phyloP scores from a whole-genome alignment of 2,888 invertebrate genomes.

The Uropetala carovei region DNA sequence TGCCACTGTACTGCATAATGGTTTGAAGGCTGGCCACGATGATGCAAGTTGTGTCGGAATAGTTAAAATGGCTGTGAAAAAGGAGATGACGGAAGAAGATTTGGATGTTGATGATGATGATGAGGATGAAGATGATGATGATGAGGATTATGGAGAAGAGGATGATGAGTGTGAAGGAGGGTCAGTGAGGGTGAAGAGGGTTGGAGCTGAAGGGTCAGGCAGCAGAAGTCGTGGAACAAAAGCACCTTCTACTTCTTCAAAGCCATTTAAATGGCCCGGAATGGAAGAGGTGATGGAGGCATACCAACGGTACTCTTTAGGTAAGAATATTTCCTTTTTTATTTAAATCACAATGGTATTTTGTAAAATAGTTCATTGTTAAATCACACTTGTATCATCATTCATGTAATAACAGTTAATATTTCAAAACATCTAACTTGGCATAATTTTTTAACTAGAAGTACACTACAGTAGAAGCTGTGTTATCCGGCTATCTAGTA shows the following conservation, averaged over 20 bases:
- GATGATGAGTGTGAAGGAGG: conserved; percentile 31
- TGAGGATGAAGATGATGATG: conserved; percentile 16
- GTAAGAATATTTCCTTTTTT: conserved; percentile 72
- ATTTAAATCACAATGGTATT: too few relatives aligned
- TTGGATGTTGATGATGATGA: conserved; percentile 37
- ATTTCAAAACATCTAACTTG: too few relatives aligned
- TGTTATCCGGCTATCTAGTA: too few relatives aligned
- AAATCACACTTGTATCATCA: too few relatives aligned
- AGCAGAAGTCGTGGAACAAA: conserved; percentile 44
- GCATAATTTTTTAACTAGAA: too few relatives aligned
- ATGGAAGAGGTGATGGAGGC: conserved; percentile 76
- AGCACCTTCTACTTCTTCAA: conserved; percentile 16
- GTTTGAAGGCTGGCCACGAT: conserved; percentile 48
- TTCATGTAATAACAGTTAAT: too few relatives aligned
- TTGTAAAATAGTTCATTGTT: too few relatives aligned
- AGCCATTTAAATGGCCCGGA: conserved; percentile 72
- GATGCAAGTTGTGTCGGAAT: not conserved
- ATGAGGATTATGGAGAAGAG: conserved; percentile 20
- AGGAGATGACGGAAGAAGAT: conserved; percentile 30
- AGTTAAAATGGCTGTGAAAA: conserved; percentile 57
- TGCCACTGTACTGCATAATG: conserved; percentile 40
- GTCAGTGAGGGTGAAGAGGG: conserved; percentile 66
- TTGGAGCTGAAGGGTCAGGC: conserved; percentile 58
- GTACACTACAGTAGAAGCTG: too few relatives aligned
- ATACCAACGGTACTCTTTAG: conserved; percentile 78